Base-by-base conservation (phyloP, 2,797 vertebrate species). In the Oreonectes daqikongensis region DNA sequence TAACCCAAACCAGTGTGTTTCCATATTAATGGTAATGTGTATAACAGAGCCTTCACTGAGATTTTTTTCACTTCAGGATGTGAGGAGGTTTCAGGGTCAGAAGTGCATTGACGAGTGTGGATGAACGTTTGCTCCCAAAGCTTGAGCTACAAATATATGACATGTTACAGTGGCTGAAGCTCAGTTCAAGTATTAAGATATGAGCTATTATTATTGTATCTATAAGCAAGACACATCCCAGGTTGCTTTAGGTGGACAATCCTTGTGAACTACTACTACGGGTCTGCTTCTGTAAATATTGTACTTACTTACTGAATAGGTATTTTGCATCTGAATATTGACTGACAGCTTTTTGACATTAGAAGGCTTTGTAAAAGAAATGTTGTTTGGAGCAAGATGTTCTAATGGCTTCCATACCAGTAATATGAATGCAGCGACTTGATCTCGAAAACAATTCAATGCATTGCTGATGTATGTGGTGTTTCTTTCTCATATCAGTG, bases 11-110 rank as follows among this genome's bases (percentile, higher is more conserved):
- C 14, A 38, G 26, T 52, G 32, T 42, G 26, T 53, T 69, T 70
- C 67, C 61, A 75, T 68, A 69, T 79, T 64, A 70, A 75, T 15
- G 26, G 61, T 61, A 55, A 80, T 72, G 52, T 48, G 24, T 52
- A 52, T 24, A 77, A 53, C 48, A 73, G 63, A 53, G 24, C 26
- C 15, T 28, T 26, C 1, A 5, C n/a, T 22, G 2, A 28, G 30
- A 5, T 22, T 14, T 52, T 10, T 78, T 48, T 71, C 28, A 52
- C 15, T 46, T 30, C 64, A 59, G 72, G 38, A 67, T 69, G 68
- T 42, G 28, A 72, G 42, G 8, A 32, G 22, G 70, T 77, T 79
- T 70, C 24, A 8, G 15, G 52, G 35, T 17, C 28, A 48, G 44
- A 70, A 24, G 35, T 1, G 14, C 44, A 75, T 59, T 18, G 17